Conservation (phyloP, 2,888 invertebrate species). For the Idaea aversata region DNA sequence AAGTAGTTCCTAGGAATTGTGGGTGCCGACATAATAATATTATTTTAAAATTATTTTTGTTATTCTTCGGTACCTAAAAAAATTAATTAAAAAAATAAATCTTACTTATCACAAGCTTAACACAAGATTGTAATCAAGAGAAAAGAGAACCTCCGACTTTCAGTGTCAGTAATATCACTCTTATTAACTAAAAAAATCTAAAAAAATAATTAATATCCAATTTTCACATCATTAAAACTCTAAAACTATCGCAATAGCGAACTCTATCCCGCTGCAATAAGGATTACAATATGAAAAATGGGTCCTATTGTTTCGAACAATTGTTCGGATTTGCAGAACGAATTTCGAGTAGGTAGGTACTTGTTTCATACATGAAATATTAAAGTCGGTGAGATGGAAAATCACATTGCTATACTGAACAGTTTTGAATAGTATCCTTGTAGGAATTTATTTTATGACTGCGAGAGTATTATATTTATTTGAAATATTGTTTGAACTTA, state of each 20-base stretch:
- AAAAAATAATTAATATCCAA: background rate
- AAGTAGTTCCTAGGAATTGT: too few relatives aligned
- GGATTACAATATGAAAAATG: slow-evolving; percentile 24
- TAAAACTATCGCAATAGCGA: slow-evolving; percentile 14
- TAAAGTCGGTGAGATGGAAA: slow-evolving; percentile 35
- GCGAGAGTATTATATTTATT: background rate
- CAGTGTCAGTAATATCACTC: background rate
- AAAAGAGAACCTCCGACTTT: background rate
- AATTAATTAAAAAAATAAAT: background rate
- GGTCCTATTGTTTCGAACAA: slow-evolving; percentile 27
- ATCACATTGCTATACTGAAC: slow-evolving; percentile 33
- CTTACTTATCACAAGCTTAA: background rate
- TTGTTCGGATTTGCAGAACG: slow-evolving; percentile 21
- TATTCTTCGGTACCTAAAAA: background rate
- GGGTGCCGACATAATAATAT: too few relatives aligned
- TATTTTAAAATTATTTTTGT: too few relatives aligned
- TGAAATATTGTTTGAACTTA: background rate
- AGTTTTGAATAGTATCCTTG: slow-evolving; percentile 1
- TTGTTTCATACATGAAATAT: slow-evolving; percentile 31
- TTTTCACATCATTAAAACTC: background rate
- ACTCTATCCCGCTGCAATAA: slow-evolving; percentile 9
- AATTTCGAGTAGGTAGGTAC: slow-evolving; percentile 25
- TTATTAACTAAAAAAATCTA: background rate
- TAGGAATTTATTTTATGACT: background rate
- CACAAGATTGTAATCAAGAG: background rate